Evolutionary conservation across 1,140 invertebrate genomes (phyloP), one percentile per base, ranked within the genome.

Genomic region (Globodera ellingtonae): DNA sequence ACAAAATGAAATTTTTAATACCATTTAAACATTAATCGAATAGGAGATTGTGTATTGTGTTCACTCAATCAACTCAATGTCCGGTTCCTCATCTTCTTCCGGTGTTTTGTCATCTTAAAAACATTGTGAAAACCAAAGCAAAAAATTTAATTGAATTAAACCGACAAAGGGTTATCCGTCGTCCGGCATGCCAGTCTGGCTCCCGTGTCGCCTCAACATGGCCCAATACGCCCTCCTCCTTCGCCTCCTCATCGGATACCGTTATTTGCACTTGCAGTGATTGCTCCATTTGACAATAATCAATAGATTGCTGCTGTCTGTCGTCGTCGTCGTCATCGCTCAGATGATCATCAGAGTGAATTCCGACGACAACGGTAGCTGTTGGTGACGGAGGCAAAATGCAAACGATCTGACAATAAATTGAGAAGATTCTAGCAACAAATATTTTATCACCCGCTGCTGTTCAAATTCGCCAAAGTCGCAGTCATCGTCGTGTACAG

Each of bases 331-430:
- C 18, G 5, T 62, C 56, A 1, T 62, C 56, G 5, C 56, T 18
- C 18, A 6, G 18, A 1, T 72, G 35, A 70, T 10, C 70, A n/a
- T 52, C 6, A 21, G 48, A 24, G n/a, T 18, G 48, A 52, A 72
- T 35, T 48, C 71, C 48, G 46, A 48, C 46, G 15, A 47, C 50
- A 48, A 72, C n/a, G 13, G 46, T 18, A 18, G 50, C 18, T 71
- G 13, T 50, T 71, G 48, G n/a, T 8, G 48, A 72, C n/a, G n/a
- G 56, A 56, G 24, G 56, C n/a, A 72, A 72, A 72, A 56, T 35
- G 56, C 56, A 62, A 62, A 62, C 15, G 15, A 62, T 62, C 56
- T 62, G 56, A 62, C 15, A 70, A 70, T 70, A 35, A 70, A 18
- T 6, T 6, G 24, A 3, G 8, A 35, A 70, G 9, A 70, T 10